Base-by-base conservation (phyloP, 2,797 vertebrate species). In the Artibeus lituratus region DNA sequence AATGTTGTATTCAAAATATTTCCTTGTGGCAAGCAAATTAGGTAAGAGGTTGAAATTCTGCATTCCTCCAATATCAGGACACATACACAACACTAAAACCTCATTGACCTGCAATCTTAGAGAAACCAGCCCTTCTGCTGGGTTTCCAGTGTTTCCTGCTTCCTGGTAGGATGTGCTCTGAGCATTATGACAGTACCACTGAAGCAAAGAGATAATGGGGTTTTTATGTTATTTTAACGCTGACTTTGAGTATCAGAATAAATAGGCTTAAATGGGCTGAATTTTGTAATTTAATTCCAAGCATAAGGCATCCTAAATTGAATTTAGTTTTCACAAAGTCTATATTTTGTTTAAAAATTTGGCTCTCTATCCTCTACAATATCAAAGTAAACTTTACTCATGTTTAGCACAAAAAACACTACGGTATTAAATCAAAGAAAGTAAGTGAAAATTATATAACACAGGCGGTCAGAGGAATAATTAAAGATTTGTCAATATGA, bases 351-450 rank as follows among this genome's bases (percentile, higher is more conserved):
- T 35, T 91, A 32, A 81, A 91, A 84, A 78, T 32, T 32, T 86
- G 16, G 24, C 18, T 92, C 14, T 91, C 78, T 69, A 91, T 35
- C 51, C 51, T 53, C n/a, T 89, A 42, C 21, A 91, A 95, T 7
- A 92, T 80, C 86, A 97, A 89, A 92, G 26, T 81, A 93, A 80
- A 94, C 55, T 76, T 88, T 83, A 49, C 74, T 82, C 94, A 49
- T 44, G 3, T 94, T 91, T 95, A 96, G 90, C 82, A 82, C 22
- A 89, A 88, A 93, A 80, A 95, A 44, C 70, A 7, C 7, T 94
- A 74, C 95, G 85, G 44, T 76, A 91, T 11, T 96, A 65, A 49
- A 95, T 70, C 14, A 88, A 96, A 96, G 37, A 85, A 96, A 92
- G 42, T 57, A 10, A 16, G 67, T 65, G 59, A 51, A 90, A n/a